These are phyloP conservation scores for Pyrgus malvae DNA, from an alignment of 2,888 invertebrate genomes.

Conservation along the genomic window DNA sequence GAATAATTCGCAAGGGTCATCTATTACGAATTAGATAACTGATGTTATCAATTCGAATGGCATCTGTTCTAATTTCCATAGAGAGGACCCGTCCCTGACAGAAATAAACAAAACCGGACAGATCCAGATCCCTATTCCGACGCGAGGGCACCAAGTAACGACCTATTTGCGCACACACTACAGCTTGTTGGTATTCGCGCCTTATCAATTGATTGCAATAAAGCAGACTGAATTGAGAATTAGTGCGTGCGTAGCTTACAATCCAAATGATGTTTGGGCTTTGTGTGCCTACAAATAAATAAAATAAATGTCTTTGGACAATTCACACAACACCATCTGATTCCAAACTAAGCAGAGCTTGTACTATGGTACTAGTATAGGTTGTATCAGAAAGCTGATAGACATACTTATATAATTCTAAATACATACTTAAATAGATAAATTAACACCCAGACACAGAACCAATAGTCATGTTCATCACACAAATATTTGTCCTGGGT, in stretches of 20 bases:
- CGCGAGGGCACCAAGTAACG: conserved; percentile 3
- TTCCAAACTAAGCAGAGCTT: too few species aligned
- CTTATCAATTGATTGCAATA: conserved; percentile 14
- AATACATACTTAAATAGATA: too few species aligned
- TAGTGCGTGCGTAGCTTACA: background rate
- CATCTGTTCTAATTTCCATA: background rate
- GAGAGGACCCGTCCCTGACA: conserved; percentile 1
- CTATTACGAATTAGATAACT: too few species aligned
- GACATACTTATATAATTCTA: too few species aligned
- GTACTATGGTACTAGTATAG: too few species aligned
- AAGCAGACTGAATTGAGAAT: conserved; percentile 6
- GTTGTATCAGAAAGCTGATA: too few species aligned
- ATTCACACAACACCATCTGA: too few species aligned
- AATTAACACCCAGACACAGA: too few species aligned
- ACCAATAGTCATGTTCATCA: too few species aligned
- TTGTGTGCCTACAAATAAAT: background rate
- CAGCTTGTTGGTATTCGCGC: conserved; percentile 8
- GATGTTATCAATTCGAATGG: background rate
- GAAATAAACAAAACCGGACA: conserved; percentile 5
- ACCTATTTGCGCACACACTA: conserved; percentile 11
- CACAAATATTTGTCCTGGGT: too few species aligned
- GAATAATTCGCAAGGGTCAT: too few species aligned
- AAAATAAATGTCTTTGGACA: too few species aligned
- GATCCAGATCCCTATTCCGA: conserved; percentile 10
- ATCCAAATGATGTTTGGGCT: background rate